Evolutionary conservation across 2,113 vertebrate species (phyloP), one percentile per base, ranked within the genome.

Genomic region (Serinus canaria): DNA sequence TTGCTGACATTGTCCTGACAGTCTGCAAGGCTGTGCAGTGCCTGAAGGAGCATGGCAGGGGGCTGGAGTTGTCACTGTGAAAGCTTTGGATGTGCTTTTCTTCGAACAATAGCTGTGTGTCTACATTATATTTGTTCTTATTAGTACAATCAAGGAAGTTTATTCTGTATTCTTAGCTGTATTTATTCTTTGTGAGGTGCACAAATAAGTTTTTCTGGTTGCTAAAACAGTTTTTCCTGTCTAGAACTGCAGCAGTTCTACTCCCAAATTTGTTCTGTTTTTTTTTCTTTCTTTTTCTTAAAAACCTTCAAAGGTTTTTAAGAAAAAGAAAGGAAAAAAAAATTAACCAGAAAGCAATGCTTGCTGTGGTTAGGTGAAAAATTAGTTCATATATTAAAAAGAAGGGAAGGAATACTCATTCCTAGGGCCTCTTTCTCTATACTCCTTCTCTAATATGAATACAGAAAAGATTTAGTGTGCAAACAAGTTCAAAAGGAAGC

Each of bases 11-110:
- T 89, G 87, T 63, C 37, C 55, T 56, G 62, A 35, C 24, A 18
- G 52, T 22, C 66, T 52, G 49, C 21, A 19, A 10, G 43, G 58
- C 79, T 73, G 35, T 0, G 1, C 28, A 27, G 83, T 0, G 1
- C 58, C 56, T 35, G 46, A 25, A n/a, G 28, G 44, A 87, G 35
- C 1, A 0, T 15, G 59, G 64, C 76, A 27, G 64, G 22, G 7
- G 44, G 49, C 44, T 56, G 75, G 64, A 85, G 33, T 25, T 72
- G 66, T 66, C 59, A 14, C 63, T 78, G 23, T 24, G 60, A 46
- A 69, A 39, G 50, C 39, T 92, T 60, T 66, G 17, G 41, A n/a
- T 68, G 49, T 82, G 73, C 75, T 77, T 73, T 31, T 31, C 37
- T 82, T 85, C 44, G 52, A 56, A 91, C 68, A 78, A 4, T 86